Evolutionary conservation across 2,888 invertebrate species (phyloP), one percentile per base, ranked within the genome.

Genomic region (Melinaea marsaeus): DNA sequence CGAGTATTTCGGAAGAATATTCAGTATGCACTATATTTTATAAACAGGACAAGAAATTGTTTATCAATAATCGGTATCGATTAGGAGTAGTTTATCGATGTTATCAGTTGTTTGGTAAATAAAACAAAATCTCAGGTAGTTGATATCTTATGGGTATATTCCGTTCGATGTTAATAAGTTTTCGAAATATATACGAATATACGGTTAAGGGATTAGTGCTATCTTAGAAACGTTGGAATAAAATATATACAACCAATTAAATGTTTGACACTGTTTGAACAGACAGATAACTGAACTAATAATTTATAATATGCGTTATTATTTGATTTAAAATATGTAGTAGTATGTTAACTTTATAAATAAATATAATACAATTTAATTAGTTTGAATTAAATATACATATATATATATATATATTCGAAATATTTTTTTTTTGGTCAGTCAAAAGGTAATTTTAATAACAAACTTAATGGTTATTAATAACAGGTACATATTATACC

Each of bases 61-160:
- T 79, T 86, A 86, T 83, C 83, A 73, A 77, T 77, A 74, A 73
- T 67, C 64, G 69, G 76, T 83, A 84, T 84, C 84, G 76, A 75
- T 69, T 64, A 67, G 62, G 48, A 68, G 45, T 55, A 62, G 60
- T 61, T 66, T 69, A 66, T 61, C 62, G 55, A 54, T 48, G 58
- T 68, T 69, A 70, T 70, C 69, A 69, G 63, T 62, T 55, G 64
- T 62, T 75, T 74, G 71, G 84, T 79, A 80, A 84, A 85, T 75
- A 84, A 71, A 76, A 77, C 74, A 74, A 65, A 67, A 76, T 74
- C 71, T 73, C 71, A 72, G 73, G 74, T 73, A 72, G 62, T 55
- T 58, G 74, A 63, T 70, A 67, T 47, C 48, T 57, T 22, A 48
- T 13, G 62, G 70, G 65, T 62, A 61, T 69, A 69, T 68, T 70